Evolutionary conservation across 2,797 vertebrate species (phyloP), one percentile per base, ranked within the genome.

Genomic region (Vireo griseus): DNA sequence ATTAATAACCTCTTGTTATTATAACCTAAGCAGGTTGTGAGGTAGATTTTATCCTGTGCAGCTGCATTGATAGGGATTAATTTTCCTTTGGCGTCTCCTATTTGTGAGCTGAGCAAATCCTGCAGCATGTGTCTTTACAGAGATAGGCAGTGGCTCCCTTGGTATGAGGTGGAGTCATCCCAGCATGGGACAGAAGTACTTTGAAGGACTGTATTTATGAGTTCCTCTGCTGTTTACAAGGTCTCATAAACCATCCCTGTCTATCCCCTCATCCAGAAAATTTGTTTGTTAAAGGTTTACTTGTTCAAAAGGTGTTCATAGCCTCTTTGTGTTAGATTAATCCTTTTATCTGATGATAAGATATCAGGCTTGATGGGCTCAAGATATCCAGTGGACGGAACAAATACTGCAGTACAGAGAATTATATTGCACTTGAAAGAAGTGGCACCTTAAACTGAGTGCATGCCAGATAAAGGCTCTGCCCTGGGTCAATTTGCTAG

Each of bases 261-360:
- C 61, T 83, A 11, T 74, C 31, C 9, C 5, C 28, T 14, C n/a
- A 45, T 65, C 33, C 61, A 65, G 59, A 50, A 74, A 83, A 77
- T 37, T n/a, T 68, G 33, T 86, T 91, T 91, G 82, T 91, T 94
- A 86, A 92, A 90, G 68, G 26, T 77, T 80, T 91, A 44, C 44
- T 51, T 90, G 35, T 80, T 88, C 61, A 77, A 91, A 94, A 86
- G 61, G 40, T 72, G 50, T 50, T 75, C 69, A 68, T 44, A 55
- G 50, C 16, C 54, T 88, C 79, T 83, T 92, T 90, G 75, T 86
- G 57, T n/a, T 90, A 68, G 42, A 81, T 90, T 80, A 83, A 88
- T 94, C 68, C 85, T 94, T 91, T 96, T 84, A 88, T 90, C 73
- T 68, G 85, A 75, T 61, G 91, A 68, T 93, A 82, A 85, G 89